A percentile compares a stretch with the other conserved stretches of the same genome.
Conservation (phyloP, 2,888 invertebrate species). For the Lasioglossum calceatum region DNA sequence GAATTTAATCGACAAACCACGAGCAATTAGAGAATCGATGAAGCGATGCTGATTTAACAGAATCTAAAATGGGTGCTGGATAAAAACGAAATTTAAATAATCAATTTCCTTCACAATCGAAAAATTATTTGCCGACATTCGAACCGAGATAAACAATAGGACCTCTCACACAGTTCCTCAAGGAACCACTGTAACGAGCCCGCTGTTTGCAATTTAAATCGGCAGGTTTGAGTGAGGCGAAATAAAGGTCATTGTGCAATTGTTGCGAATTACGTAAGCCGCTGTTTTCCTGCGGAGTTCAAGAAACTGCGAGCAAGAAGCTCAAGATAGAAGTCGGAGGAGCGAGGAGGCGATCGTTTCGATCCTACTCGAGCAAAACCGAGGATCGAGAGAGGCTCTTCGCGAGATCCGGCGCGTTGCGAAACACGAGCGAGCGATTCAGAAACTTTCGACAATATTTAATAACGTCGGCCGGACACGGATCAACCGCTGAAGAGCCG, state of each 20-base stretch:
- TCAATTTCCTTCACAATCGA: not conserved
- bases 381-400: not conserved
- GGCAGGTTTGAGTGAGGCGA: no score
- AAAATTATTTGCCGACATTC: not conserved
- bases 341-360: not conserved
- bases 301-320: not conserved
- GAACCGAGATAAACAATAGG: not conserved
- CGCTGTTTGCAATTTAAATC: not conserved
- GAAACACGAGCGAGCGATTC: slow-evolving; percentile 34
- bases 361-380: not conserved
- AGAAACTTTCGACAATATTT: slow-evolving; percentile 34
- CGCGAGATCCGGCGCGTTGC: not conserved
- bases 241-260: not conserved
- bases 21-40: not conserved
- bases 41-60: not conserved
- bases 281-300: not conserved
- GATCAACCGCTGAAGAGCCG: slow-evolving; percentile 50
- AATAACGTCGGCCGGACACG: slow-evolving; percentile 40
- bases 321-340: not conserved
- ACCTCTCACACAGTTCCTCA: not conserved
- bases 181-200: not conserved
- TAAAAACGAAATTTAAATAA: not conserved
- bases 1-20: not conserved
- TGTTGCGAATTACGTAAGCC: not conserved
- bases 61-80: not conserved